These are phyloP conservation scores for Irena cyanogastra DNA, from an alignment of 2,113 vertebrate genomes.

Conservation along the genomic window DNA sequence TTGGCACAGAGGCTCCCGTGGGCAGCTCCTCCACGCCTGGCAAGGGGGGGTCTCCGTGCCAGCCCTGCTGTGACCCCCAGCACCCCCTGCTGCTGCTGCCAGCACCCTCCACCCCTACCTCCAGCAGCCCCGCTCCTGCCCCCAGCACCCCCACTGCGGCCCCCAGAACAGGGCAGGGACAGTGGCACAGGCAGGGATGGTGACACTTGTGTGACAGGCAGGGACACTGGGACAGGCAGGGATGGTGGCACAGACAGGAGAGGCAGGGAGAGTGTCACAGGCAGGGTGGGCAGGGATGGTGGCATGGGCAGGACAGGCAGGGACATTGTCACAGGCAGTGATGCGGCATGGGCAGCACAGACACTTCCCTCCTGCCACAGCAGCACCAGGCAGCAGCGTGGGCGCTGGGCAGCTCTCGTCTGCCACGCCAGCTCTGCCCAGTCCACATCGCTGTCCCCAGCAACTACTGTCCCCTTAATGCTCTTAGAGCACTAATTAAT, in stretches of 20 bases:
- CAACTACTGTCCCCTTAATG: neutral
- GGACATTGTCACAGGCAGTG: neutral
- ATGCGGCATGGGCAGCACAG: neutral
- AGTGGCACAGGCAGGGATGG: neutral
- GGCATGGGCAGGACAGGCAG: neutral
- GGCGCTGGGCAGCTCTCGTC: neutral
- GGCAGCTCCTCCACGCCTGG: neutral
- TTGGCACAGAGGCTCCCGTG: neutral
- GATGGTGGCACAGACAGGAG: fast-evolving
- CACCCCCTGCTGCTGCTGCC: neutral
- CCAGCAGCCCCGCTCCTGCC: neutral
- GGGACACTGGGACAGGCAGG: neutral
- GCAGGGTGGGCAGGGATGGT: neutral
- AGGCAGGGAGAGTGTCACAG: neutral
- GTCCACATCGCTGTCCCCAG: neutral
- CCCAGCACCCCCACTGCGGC: neutral
- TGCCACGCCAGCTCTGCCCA: neutral
- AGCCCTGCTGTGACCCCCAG: neutral
- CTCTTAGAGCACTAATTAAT: neutral
- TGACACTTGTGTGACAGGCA: neutral
- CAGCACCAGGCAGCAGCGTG: neutral
- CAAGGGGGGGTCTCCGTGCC: neutral
- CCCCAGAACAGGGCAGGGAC: neutral
- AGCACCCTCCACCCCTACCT: neutral
- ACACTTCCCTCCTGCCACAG: neutral